Conservation (phyloP, 2,888 invertebrate species). For the Dioctria rufipes region DNA sequence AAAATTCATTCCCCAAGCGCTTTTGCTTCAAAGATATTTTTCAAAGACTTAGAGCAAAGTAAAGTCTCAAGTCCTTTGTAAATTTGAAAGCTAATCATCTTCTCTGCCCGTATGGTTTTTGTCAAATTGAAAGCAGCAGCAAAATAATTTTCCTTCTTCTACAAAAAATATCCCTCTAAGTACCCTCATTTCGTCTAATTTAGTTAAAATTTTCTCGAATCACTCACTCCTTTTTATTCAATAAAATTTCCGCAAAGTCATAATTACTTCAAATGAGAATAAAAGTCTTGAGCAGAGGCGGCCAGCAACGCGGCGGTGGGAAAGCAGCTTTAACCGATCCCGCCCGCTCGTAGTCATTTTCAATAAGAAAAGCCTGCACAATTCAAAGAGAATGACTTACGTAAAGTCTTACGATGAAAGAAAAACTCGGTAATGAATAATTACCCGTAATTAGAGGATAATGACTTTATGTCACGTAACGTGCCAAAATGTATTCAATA, state of each 20-base stretch:
- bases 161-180: too few relatives aligned
- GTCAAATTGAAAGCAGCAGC: too few relatives aligned
- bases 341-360: not conserved
- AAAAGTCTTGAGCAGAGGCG: not conserved
- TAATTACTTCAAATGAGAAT: conserved; percentile 30
- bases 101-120: too few relatives aligned
- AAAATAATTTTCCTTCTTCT: too few relatives aligned
- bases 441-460: conserved; percentile 57
- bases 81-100: too few relatives aligned
- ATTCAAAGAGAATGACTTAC: conserved; percentile 21
- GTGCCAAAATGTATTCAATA: conserved; percentile 53
- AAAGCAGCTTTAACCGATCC: conserved; percentile 22
- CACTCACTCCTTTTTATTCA: not conserved
- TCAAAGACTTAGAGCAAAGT: too few relatives aligned
- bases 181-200: not conserved
- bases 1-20: too few relatives aligned
- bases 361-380: not conserved
- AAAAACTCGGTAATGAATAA: conserved; percentile 56
- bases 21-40: too few relatives aligned
- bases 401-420: conserved; percentile 14
- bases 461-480: conserved; percentile 57
- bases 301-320: too few relatives aligned
- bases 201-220: not conserved
- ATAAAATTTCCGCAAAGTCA: conserved; percentile 33
- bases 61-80: too few relatives aligned